Evolutionary conservation across 2,797 vertebrate genomes (phyloP).

Genomic region (Cygnus olor): DNA sequence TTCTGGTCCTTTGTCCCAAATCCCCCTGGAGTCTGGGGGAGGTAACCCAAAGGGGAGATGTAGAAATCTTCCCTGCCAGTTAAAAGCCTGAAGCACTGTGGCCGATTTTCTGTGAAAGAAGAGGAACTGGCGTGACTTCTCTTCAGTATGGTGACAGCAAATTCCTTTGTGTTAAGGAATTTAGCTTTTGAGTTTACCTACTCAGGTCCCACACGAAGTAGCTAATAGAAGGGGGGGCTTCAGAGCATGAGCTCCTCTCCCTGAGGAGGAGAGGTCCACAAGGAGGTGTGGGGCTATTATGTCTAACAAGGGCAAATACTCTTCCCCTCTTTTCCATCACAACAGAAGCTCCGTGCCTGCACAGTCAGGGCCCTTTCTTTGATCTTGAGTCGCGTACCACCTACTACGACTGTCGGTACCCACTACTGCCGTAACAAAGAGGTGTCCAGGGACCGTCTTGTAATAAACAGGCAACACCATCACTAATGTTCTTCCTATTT

Average conservation of each 20-base stretch:
- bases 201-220: not conserved
- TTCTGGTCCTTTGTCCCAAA: not conserved
- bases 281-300: not conserved
- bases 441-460: not conserved
- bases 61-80: fast-evolving
- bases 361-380: not conserved
- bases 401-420: not conserved
- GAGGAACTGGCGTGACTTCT: not conserved
- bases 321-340: not conserved
- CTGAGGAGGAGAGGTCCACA: too few species aligned
- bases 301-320: too few species aligned
- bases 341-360: too few species aligned
- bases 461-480: conserved; percentile 1
- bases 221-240: not conserved
- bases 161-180: not conserved
- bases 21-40: fast-evolving
- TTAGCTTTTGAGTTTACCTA: not conserved
- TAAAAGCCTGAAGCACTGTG: not conserved
- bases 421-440: too few species aligned
- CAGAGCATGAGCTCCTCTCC: not conserved
- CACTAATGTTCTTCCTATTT: not conserved
- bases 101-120: not conserved
- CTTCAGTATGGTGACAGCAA: not conserved
- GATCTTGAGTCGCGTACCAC: fast-evolving
- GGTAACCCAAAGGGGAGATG: fast-evolving